Base-by-base conservation (phyloP, 2,888 invertebrate genomes). In the Andrena trimmerana region DNA sequence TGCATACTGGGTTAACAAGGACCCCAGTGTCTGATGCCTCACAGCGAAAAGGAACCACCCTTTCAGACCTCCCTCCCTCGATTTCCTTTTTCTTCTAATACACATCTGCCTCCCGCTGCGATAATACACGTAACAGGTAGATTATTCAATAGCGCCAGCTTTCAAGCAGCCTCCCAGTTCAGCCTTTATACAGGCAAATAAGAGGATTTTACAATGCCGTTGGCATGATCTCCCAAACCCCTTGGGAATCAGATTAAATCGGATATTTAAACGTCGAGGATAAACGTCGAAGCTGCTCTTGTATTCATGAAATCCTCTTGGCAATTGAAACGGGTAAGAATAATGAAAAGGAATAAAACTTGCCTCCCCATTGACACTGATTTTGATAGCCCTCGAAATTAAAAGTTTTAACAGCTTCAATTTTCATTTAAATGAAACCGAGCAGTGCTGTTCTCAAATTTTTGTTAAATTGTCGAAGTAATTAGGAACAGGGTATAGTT, bases 1-100 rank as follows among this genome's bases (percentile, higher is more conserved):
- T 83, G 81, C 81, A 83, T 81, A 78, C 70, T 83, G 48, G 81
- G 83, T 83, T 81, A 83, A 83, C 73, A 81, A 70, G 72, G 52
- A 24, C 16, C 29, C 50, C 66, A 29, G 54, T 31, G 66, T 67
- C 72, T 81, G 48, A 81, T 81, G 81, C 20, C 52, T 60, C 52
- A 20, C 20, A 52, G n/a, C 27, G 29, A 13, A 57, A 63, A 42
- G 48, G 66, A 42, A 67, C 54, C 42, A 67, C 62, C 62, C 48
- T 59, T 29, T 5, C 20, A 13, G 2, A 42, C 69, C 27, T 42
- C 13, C 16, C 16, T 48, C 2, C 42, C 31, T 20, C 10, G 13
- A 42, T 57, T 42, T 33, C 1, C 13, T 50, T 10, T 50, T 24
- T 10, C 57, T 42, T 16, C 42, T 42, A 42, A 42, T 42, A 50